Percentiles rank a stretch among this genome's conserved stretches.
These are phyloP conservation scores for Cordilura impudica DNA, from an alignment of 2,888 invertebrate species.

Conservation along the genomic window DNA sequence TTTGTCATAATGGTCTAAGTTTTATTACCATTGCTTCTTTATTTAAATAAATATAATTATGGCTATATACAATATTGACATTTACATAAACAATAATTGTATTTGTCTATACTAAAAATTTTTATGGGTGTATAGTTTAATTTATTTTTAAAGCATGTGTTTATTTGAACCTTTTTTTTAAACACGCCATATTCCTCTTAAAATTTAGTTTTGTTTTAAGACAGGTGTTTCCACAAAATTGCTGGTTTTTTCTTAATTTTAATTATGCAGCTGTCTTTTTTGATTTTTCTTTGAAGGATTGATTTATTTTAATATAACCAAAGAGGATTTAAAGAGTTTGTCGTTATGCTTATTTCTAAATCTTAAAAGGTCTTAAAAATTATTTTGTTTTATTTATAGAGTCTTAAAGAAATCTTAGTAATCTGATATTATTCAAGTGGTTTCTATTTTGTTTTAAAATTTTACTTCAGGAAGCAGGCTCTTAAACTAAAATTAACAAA, in stretches of 20 bases:
- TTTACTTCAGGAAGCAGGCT: too few relatives aligned
- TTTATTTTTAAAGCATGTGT: too few relatives aligned
- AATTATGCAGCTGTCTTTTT: not conserved
- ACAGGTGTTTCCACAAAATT: not conserved
- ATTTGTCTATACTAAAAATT: not conserved
- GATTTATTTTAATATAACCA: not conserved
- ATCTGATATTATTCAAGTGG: too few relatives aligned
- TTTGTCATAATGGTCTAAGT: not conserved
- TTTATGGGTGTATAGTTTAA: not conserved
- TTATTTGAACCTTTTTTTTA: not conserved
- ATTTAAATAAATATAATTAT: not conserved
- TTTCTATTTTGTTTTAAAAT: too few relatives aligned
- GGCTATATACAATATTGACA: too few relatives aligned
- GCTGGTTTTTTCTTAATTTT: not conserved
- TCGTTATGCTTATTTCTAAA: too few relatives aligned
- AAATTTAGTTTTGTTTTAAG: not conserved
- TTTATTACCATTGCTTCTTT: conserved; percentile 12
- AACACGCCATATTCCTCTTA: not conserved
- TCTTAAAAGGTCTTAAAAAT: too few relatives aligned
- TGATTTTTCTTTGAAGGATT: not conserved
- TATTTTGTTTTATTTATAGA: too few relatives aligned
- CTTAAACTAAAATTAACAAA: too few relatives aligned
- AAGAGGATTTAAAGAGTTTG: not conserved
- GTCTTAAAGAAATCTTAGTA: too few relatives aligned
- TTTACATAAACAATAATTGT: not conserved